Conservation (phyloP, 2,797 vertebrate genomes). For the Austrolebias charrua region DNA sequence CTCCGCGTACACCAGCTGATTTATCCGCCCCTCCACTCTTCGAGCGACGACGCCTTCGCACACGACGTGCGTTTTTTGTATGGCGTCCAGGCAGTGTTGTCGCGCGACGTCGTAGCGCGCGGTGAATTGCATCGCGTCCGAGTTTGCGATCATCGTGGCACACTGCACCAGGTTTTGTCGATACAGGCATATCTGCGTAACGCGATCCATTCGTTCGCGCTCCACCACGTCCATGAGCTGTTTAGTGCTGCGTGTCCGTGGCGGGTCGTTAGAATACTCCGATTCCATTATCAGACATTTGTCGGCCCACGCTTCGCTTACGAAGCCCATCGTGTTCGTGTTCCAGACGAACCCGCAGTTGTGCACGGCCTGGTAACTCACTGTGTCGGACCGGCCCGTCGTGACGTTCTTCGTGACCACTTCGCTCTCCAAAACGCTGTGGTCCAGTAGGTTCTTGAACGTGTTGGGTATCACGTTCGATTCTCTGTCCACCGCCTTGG, state of each 20-base stretch:
- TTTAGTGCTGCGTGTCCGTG: constrained; percentile 4
- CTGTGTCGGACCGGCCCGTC: background rate
- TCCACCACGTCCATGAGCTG: constrained; percentile 3
- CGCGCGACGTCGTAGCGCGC: background rate
- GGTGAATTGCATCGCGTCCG: constrained; percentile 9
- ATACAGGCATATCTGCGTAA: background rate
- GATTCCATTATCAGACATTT: constrained; percentile 18
- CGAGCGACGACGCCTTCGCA: background rate
- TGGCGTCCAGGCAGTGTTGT: background rate
- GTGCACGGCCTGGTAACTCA: constrained; percentile 8
- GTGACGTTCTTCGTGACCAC: background rate
- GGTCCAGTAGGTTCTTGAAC: constrained; percentile 29
- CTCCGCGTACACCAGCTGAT: constrained; percentile 16
- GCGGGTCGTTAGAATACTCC: background rate
- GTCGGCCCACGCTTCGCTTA: constrained; percentile 21
- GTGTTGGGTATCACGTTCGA: constrained; percentile 23
- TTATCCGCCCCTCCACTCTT: background rate
- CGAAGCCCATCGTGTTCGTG: constrained; percentile 20
- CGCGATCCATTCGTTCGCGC: background rate
- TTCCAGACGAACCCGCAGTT: constrained; percentile 33
- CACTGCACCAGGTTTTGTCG: constrained; percentile 28
- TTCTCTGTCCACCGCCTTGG: background rate
- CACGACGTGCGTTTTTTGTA: background rate
- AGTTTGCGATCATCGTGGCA: constrained; percentile 5
- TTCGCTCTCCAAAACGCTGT: constrained; percentile 1